Conservation (phyloP, 2,113 vertebrate genomes). For the Grammomys dolichurus region DNA sequence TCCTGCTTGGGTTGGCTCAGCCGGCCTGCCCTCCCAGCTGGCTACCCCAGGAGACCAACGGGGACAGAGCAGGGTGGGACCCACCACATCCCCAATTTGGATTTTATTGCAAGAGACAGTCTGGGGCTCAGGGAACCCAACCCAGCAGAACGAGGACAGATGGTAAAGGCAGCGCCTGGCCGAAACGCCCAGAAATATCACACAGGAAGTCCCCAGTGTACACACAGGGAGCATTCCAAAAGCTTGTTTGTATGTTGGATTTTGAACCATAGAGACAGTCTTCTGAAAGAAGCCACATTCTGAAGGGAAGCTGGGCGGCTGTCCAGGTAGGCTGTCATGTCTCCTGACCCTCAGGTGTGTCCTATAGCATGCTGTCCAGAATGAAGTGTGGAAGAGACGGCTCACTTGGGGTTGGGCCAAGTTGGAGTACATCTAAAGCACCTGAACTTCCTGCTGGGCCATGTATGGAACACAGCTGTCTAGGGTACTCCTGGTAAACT, state of each 20-base stretch:
- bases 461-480: background rate
- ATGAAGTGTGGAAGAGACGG: background rate
- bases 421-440: background rate
- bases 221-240: slow-evolving; percentile 33
- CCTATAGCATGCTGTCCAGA: background rate
- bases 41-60: background rate
- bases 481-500: background rate
- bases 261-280: background rate
- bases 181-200: background rate
- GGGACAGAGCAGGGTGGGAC: background rate
- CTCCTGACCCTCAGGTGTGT: background rate
- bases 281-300: background rate
- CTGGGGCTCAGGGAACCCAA: slow-evolving; percentile 10
- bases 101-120: slow-evolving; percentile 5
- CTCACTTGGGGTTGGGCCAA: background rate
- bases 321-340: background rate
- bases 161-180: background rate
- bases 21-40: background rate
- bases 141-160: slow-evolving; percentile 17
- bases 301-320: background rate
- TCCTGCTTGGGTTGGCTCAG: background rate
- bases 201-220: slow-evolving; percentile 5
- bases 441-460: background rate
- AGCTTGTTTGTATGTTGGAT: slow-evolving; percentile 28
- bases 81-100: background rate